phyloP scores from a whole-genome alignment of 2,797 vertebrate genomes.

The Lagodon rhomboides region DNA sequence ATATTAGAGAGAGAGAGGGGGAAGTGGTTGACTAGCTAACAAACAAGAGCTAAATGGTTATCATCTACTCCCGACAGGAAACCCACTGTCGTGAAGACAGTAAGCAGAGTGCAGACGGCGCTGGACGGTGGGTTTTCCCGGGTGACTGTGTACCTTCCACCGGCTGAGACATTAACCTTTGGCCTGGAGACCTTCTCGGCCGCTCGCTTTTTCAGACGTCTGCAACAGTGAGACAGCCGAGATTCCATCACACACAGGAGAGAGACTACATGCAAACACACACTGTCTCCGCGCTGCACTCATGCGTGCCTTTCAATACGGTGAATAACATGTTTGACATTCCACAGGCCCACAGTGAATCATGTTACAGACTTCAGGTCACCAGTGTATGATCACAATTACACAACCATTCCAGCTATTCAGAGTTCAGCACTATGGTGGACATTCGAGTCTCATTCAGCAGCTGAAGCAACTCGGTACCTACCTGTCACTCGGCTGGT shows the following conservation, averaged over 20 bases:
- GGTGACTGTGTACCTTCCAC: slow-evolving; percentile 88
- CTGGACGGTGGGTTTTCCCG: slow-evolving; percentile 63
- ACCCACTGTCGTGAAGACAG: slow-evolving; percentile 65
- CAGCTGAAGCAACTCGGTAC: too few relatives aligned
- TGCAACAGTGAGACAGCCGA: slow-evolving; percentile 85
- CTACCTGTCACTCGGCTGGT: not conserved
- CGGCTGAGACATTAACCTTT: slow-evolving; percentile 80
- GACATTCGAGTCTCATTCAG: not conserved
- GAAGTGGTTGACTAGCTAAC: slow-evolving; percentile 13
- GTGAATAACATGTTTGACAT: slow-evolving; percentile 57
- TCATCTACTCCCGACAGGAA: slow-evolving; percentile 62
- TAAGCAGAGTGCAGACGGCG: slow-evolving; percentile 14
- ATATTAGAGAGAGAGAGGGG: slow-evolving; percentile 23
- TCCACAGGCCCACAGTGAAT: slow-evolving; percentile 42
- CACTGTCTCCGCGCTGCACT: slow-evolving; percentile 5
- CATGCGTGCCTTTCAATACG: slow-evolving; percentile 17
- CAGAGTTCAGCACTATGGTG: not conserved
- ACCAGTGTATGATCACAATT: slow-evolving; percentile 1
- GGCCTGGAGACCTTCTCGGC: slow-evolving; percentile 78
- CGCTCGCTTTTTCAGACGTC: slow-evolving; percentile 86
- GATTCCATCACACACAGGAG: slow-evolving; percentile 72
- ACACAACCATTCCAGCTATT: slow-evolving; percentile 8
- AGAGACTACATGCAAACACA: slow-evolving; percentile 57
- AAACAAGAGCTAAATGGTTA: slow-evolving; percentile 37
- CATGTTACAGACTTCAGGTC: slow-evolving; percentile 37